Percentiles rank a stretch among this genome's conserved stretches.
These are phyloP conservation scores for Theonella swinhoei DNA, from an alignment of 37 sponge, comb jelly and placozoan species.

Conservation along the genomic window DNA sequence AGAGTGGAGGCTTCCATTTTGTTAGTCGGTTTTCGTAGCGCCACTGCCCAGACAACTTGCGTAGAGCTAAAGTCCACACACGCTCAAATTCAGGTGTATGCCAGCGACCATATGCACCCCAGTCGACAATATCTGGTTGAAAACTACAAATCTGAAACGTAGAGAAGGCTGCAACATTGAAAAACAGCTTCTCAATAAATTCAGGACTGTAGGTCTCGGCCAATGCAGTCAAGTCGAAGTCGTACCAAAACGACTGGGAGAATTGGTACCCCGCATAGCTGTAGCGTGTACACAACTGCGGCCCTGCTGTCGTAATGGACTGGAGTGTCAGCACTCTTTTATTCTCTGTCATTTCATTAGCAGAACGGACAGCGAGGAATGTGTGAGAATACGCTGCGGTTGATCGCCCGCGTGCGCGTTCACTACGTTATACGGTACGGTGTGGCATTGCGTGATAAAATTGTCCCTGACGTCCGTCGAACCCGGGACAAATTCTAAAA, in stretches of 20 bases:
- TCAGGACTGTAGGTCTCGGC: neutral
- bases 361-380: too few relatives aligned
- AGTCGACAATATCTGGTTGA: neutral
- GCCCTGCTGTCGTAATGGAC: neutral
- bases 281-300: conserved; percentile 7
- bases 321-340: neutral
- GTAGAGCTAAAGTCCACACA: neutral
- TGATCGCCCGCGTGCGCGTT: too few relatives aligned
- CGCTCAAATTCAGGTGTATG: conserved; percentile 22
- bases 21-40: conserved; percentile 33
- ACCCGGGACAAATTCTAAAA: too few relatives aligned
- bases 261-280: conserved; percentile 5
- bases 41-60: conserved; percentile 18
- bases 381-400: too few relatives aligned
- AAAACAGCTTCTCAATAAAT: conserved; percentile 32
- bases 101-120: conserved; percentile 12
- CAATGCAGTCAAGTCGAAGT: conserved; percentile 13
- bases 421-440: too few relatives aligned
- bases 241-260: conserved; percentile 24
- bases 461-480: too few relatives aligned
- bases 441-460: too few relatives aligned
- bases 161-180: neutral
- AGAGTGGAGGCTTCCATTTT: neutral
- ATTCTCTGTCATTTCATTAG: neutral
- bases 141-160: neutral